Evolutionary conservation across 2,113 vertebrate species (phyloP).

Genomic region (Barbus barbus): DNA sequence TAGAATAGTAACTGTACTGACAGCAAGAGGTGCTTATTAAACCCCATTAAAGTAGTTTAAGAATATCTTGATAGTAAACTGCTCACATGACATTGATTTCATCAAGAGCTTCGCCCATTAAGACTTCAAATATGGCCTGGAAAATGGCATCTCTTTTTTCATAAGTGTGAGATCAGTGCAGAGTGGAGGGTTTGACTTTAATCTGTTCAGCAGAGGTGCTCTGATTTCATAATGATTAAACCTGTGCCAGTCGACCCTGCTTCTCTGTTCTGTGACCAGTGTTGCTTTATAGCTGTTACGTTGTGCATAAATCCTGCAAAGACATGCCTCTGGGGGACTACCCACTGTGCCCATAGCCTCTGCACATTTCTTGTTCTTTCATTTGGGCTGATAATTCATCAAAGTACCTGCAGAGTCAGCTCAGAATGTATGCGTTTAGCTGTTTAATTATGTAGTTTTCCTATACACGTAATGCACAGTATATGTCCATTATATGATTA

Average conservation of each 20-base stretch:
- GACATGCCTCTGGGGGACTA: slow-evolving; percentile 68
- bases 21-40: slow-evolving; percentile 47
- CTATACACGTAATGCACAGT: background rate
- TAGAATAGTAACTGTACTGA: slow-evolving; percentile 45
- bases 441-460: slow-evolving; percentile 26
- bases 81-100: slow-evolving; percentile 54
- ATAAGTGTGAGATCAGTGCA: slow-evolving; percentile 26
- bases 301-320: slow-evolving; percentile 69
- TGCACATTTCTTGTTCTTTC: slow-evolving; percentile 62
- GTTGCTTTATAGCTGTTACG: slow-evolving; percentile 70
- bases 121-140: slow-evolving; percentile 50
- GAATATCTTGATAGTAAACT: slow-evolving; percentile 50
- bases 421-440: slow-evolving; percentile 4
- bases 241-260: slow-evolving; percentile 67
- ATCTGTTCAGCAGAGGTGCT: slow-evolving; percentile 65
- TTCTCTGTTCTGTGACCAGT: slow-evolving; percentile 60
- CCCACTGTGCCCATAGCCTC: slow-evolving; percentile 55
- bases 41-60: slow-evolving; percentile 55
- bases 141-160: slow-evolving; percentile 43
- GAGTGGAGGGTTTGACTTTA: slow-evolving; percentile 57
- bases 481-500: background rate
- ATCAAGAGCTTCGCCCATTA: slow-evolving; percentile 45
- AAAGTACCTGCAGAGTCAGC: background rate
- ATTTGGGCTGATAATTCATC: slow-evolving; percentile 59
- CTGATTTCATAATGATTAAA: slow-evolving; percentile 76